Base-by-base conservation (phyloP, 2,888 invertebrate genomes). In the Panopea generosa region DNA sequence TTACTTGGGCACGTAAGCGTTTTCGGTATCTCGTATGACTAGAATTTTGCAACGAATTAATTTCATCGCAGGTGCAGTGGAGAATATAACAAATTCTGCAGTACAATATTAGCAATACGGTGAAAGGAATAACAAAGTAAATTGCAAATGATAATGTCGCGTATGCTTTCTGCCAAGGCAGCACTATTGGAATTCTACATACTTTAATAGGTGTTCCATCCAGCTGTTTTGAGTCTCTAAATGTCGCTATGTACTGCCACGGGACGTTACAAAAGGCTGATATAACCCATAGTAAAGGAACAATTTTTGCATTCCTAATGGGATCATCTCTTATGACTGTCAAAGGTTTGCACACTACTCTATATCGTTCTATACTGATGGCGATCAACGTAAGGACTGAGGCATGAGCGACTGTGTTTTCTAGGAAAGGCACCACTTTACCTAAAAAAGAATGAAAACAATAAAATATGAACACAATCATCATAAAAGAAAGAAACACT, bases 321-420 rank as follows among this genome's bases (percentile, higher is more conserved):
- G 69, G 59, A 9, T 53, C 63, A n/a, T 77, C 72, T n/a, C 62
- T 20, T 1, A 77, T 77, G 1, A 70, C 97, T 26, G 61, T 49
- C 56, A 98, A 94, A 0, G 98, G 98, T 91, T 97, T 96, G 93
- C 97, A 98, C 91, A 98, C 97, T 77, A 97, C 98, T 93, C 96
- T 96, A 93, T 96, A 96, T 33, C 96, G 94, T 93, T 98, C 98
- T 92, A 98, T 96, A 59, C 97, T 97, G 92, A 98, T 98, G 69
- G 97, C 97, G 87, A 98, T 93, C 88, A 98, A 97, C 45, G 98
- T 98, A 59, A 98, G 94, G 2, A 98, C 97, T 33, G 97, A 97
- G 26, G 97, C 97, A 91, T 97, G 97, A 1, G 97, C 97, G 24
- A 98, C 97, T 0, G 97, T 96, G 90, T 97, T 93, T 93, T 98